phyloP scores from a whole-genome alignment of 1,140 invertebrate genomes.

The Helicorthomorpha holstii region DNA sequence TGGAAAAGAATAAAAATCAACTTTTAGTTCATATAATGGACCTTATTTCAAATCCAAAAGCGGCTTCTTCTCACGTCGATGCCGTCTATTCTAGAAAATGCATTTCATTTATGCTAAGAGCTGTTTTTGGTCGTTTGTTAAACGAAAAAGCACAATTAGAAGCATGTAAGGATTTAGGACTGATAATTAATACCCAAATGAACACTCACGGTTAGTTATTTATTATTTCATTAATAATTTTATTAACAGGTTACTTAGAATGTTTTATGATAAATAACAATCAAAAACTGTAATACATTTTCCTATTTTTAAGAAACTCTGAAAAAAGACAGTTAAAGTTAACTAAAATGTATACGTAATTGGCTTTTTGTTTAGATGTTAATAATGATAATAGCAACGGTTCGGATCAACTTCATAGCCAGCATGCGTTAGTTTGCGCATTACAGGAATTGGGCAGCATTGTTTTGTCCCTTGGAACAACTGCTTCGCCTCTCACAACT shows the following conservation, averaged over 20 bases:
- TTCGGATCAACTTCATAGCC: conserved; percentile 56
- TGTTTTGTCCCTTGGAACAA: conserved; percentile 74
- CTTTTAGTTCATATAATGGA: conserved; percentile 81
- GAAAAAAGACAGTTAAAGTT: too few relatives aligned
- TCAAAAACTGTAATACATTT: background rate
- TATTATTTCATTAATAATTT: background rate
- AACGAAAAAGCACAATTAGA: conserved; percentile 91
- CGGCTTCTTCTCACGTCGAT: conserved; percentile 86
- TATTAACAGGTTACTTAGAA: background rate
- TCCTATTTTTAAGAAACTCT: too few relatives aligned
- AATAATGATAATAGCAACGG: conserved; percentile 4
- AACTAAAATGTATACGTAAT: background rate
- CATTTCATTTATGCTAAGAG: conserved; percentile 84
- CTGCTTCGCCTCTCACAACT: conserved; percentile 66
- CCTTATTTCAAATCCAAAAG: conserved; percentile 51
- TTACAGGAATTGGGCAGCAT: conserved; percentile 64
- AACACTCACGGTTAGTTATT: conserved; percentile 35
- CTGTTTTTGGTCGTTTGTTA: conserved; percentile 78
- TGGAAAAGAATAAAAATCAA: conserved; percentile 74
- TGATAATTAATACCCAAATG: conserved; percentile 84
- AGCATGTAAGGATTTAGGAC: conserved; percentile 85
- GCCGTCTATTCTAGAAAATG: conserved; percentile 95
- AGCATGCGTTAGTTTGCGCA: conserved; percentile 84
- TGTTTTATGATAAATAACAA: background rate
- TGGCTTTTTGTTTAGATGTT: conserved; percentile 6